Base-by-base conservation (phyloP, 2,888 invertebrate genomes). In the Apotomis turbidana region DNA sequence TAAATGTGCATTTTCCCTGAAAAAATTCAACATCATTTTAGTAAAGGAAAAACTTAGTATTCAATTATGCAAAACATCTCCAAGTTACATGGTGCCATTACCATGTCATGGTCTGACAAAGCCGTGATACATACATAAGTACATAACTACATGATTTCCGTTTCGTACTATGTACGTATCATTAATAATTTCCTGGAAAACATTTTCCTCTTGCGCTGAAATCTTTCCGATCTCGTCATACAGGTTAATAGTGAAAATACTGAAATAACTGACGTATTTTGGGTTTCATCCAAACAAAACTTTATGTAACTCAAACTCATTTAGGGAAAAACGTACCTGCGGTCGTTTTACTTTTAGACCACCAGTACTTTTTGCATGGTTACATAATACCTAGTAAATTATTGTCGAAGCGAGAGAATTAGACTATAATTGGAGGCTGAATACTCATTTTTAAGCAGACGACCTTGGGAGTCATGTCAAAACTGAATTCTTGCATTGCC, bases 191-290 rank as follows among this genome's bases (percentile, higher is more conserved):
- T 55, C 71, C 49, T 12, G 13, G 71, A 66, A 71, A 1, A 5
- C 46, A 38, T 71, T 71, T 71, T 71, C 71, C 66, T 66, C 49
- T 38, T 57, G 38, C 27, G 51, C 63, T 60, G 58, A 66, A 60
- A 54, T 59, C 3, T 58, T 63, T 59, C 41, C 51, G 36, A 38
- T 49, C n/a, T 49, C 6, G 9, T 38, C 55, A 13, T 57, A 58
- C 57, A 58, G 49, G 55, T 41, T 44, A 57, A 62, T 13, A 44
- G n/a, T 38, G 58, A 58, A 62, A 36, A 36, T 62, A 51, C 49
- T 62, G 61, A 36, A 62, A 27, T 27, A 8, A 6, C 6, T 44
- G 3, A 49, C n/a, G 3, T 61, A 5, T 12, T 41, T 49, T 49
- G 46, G 49, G 12, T 6, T 12, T 49, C 12, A 9, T 38, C 6